These are phyloP conservation scores for Drosophila sp. DNA, from an alignment of 1,140 invertebrate genomes.

Conservation along the genomic window DNA sequence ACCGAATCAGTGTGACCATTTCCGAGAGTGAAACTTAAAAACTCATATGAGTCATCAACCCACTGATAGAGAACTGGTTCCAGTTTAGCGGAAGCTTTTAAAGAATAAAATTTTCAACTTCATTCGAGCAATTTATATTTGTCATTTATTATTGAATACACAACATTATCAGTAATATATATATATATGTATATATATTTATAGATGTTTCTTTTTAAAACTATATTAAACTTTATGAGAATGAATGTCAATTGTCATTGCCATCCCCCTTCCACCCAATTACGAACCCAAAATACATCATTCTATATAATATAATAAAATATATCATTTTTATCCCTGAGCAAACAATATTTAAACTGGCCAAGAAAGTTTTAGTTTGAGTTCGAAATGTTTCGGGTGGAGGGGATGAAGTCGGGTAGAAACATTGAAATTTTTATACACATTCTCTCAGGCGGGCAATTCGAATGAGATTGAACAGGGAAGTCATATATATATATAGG, in stretches of 20 bases:
- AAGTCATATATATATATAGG: constrained; percentile 14
- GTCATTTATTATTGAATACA: constrained; percentile 6
- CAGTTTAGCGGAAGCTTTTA: background rate
- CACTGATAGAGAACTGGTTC: background rate
- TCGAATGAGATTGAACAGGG: constrained; percentile 7
- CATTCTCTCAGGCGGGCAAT: constrained; percentile 24
- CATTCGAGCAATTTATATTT: background rate
- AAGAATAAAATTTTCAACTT: background rate
- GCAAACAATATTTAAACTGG: constrained; percentile 5
- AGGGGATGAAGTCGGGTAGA: too few species aligned
- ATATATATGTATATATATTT: constrained; percentile 30
- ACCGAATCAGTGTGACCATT: background rate
- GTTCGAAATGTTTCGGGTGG: constrained; percentile 1
- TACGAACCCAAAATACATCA: constrained; percentile 40
- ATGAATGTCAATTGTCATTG: constrained; percentile 2
- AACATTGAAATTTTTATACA: background rate
- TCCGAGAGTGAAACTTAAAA: background rate
- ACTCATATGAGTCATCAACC: background rate
- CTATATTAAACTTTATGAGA: background rate
- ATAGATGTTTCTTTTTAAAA: background rate
- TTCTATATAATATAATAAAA: constrained; percentile 17
- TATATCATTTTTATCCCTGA: constrained; percentile 34
- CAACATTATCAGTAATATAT: constrained; percentile 24
- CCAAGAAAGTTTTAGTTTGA: constrained; percentile 17
- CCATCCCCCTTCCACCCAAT: background rate